These are phyloP conservation scores for Drosophila mojavensis DNA, from an alignment of 1,140 invertebrate species.

Conservation along the genomic window DNA sequence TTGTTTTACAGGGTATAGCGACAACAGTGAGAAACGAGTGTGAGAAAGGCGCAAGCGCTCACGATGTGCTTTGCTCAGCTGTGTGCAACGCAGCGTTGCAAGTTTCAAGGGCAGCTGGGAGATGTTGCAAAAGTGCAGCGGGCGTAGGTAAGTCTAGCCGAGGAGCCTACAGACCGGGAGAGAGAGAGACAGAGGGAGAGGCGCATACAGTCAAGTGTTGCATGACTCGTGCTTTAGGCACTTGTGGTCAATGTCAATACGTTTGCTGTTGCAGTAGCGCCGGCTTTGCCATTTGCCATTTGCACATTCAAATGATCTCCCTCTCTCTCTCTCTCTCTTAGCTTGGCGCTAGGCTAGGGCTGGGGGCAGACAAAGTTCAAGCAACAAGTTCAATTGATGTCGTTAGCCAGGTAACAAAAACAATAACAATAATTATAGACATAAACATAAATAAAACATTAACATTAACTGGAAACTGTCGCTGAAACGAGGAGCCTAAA, in stretches of 20 bases:
- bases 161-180: background rate
- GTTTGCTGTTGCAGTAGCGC: slow-evolving; percentile 1
- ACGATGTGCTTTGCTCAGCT: slow-evolving; percentile 18
- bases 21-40: slow-evolving; percentile 2
- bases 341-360: slow-evolving; percentile 28
- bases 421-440: background rate
- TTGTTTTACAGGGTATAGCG: background rate
- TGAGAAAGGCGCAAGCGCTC: background rate
- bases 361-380: slow-evolving; percentile 60
- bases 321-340: background rate
- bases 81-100: slow-evolving; percentile 44
- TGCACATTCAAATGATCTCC: slow-evolving; percentile 21
- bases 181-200: background rate
- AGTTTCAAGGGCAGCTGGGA: slow-evolving; percentile 33
- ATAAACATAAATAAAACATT: slow-evolving; percentile 24
- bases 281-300: background rate
- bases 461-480: slow-evolving; percentile 17
- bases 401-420: slow-evolving; percentile 17
- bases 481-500: slow-evolving; percentile 8
- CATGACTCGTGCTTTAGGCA: slow-evolving; percentile 23
- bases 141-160: background rate
- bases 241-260: slow-evolving; percentile 49
- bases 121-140: slow-evolving; percentile 30
- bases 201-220: slow-evolving; percentile 25
- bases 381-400: slow-evolving; percentile 71